Base-by-base conservation (phyloP, 2,113 vertebrate genomes). In the Suricata suricatta region DNA sequence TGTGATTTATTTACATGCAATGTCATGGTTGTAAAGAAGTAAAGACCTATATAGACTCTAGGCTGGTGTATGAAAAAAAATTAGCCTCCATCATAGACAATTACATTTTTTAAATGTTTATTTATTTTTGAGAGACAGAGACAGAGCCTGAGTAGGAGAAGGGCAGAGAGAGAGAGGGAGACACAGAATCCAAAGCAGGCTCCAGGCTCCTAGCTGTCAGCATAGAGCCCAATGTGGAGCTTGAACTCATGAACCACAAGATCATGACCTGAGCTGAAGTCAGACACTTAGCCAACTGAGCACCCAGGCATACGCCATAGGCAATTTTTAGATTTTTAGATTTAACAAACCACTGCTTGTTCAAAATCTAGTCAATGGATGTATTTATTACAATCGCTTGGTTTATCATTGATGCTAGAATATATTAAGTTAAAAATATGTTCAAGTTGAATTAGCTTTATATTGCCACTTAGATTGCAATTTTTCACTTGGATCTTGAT, bases 401-500 rank as follows among this genome's bases (percentile, higher is more conserved):
- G 54, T 88, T 91, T 88, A 91, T 47, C 72, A 3, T 66, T 81
- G 44, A 91, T 86, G 15, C 60, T 31, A 92, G 64, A 81, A 41
- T 82, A 79, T 93, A 74, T 90, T 83, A 96, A 84, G 21, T 94
- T 96, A 87, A 97, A 94, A 96, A 77, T 96, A 54, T 82, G 60
- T 96, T 93, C 72, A 82, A 72, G 25, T 95, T 93, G 38, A 96
- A 93, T 95, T 79, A 64, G 64, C 11, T 96, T 97, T 96, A 52
- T 88, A 64, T 77, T 95, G 44, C 71, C 63, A 80, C 12, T 79
- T 74, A 92, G 76, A 92, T 90, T 50, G 52, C 17, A 77, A 63
- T 90, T 93, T 95, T 95, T 23, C 31, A 86, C 31, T 60, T 96
- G 71, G 52, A 84, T 88, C 50, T 95, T 57, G 92, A n/a, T 69